Conservation (phyloP, 2,113 vertebrate species). For the Boleophthalmus pectinirostris region DNA sequence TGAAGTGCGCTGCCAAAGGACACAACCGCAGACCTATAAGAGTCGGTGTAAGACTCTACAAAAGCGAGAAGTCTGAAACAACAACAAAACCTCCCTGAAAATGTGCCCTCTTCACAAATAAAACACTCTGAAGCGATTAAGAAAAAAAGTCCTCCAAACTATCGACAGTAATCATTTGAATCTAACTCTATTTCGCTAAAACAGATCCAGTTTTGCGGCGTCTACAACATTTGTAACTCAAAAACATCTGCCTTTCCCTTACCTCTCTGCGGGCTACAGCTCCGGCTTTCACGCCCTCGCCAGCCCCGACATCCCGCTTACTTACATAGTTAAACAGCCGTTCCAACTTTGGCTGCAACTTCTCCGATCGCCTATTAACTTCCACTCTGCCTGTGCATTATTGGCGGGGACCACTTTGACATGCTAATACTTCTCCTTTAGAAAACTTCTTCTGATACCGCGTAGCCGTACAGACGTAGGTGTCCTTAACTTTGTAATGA, state of each 20-base stretch:
- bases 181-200: not conserved
- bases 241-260: not conserved
- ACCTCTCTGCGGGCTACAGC: not conserved
- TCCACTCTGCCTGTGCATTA: not conserved
- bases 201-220: not conserved
- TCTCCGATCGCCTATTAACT: not conserved
- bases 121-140: too few relatives aligned
- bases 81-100: too few relatives aligned
- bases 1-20: too few relatives aligned
- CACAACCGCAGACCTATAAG: too few relatives aligned
- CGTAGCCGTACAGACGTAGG: not conserved
- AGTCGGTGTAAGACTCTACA: too few relatives aligned
- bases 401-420: not conserved
- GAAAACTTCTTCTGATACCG: conserved; percentile 2
- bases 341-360: not conserved
- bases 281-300: not conserved
- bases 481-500: conserved; percentile 8
- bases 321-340: not conserved
- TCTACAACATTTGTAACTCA: not conserved
- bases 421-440: not conserved
- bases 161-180: too few relatives aligned
- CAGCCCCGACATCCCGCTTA: not conserved
- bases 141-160: too few relatives aligned
- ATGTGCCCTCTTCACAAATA: too few relatives aligned
- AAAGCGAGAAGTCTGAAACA: too few relatives aligned